Evolutionary conservation across 1,140 invertebrate species (phyloP).

Genomic region (Manduca sexta): DNA sequence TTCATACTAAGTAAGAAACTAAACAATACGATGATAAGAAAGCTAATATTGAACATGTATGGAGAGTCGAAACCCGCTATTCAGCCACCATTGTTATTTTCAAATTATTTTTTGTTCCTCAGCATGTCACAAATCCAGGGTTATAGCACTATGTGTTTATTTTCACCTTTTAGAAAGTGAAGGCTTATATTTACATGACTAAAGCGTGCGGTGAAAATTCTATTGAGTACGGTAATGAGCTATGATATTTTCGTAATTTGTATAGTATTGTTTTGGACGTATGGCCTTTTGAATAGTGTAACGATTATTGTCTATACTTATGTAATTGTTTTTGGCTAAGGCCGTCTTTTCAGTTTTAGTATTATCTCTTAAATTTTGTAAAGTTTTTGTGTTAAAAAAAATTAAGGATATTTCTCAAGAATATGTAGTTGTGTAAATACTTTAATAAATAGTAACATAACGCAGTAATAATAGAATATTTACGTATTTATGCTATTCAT

Average conservation of each 20-base stretch:
- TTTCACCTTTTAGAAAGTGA: conserved; percentile 68
- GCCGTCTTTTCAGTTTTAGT: too few species aligned
- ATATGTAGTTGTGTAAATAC: too few species aligned
- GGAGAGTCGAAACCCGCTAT: too few species aligned
- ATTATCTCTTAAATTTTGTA: too few species aligned
- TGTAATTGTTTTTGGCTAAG: background rate
- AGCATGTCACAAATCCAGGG: conserved; percentile 28
- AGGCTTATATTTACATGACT: conserved; percentile 58
- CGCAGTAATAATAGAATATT: too few species aligned
- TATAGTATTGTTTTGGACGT: background rate
- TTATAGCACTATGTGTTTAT: conserved; percentile 24
- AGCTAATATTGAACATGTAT: background rate
- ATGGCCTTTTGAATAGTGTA: background rate
- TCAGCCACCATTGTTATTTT: too few species aligned
- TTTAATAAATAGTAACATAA: too few species aligned
- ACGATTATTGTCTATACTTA: background rate
- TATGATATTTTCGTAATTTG: conserved; percentile 30
- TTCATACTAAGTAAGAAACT: too few species aligned
- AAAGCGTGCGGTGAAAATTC: conserved; percentile 27
- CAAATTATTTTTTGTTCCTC: conserved; percentile 5
- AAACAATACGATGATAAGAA: background rate
- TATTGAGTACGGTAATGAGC: conserved; percentile 20
- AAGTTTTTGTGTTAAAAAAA: too few species aligned
- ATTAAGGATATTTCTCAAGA: too few species aligned
- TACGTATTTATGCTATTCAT: too few species aligned